phyloP scores from a whole-genome alignment of 2,797 vertebrate species.

The Rousettus madagascariensis region DNA sequence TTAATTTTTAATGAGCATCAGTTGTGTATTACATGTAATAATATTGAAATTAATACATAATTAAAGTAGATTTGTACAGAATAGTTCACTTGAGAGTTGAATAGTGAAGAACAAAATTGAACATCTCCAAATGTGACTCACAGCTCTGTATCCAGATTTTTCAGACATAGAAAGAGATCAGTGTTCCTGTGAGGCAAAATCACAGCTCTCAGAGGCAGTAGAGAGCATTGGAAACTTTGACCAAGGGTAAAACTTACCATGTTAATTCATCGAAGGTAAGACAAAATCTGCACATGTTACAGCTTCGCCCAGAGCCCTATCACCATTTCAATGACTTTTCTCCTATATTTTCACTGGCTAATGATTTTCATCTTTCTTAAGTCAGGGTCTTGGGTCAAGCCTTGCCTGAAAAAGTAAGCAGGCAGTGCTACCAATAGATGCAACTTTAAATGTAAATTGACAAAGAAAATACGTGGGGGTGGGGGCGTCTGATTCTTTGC shows the following conservation, averaged over 20 bases:
- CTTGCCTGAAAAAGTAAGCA: background rate
- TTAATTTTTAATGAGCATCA: constrained; percentile 79
- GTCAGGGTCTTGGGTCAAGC: background rate
- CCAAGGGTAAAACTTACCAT: background rate
- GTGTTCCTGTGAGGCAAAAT: constrained; percentile 10
- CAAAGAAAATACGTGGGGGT: background rate
- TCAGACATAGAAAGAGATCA: background rate
- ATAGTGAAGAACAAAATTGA: constrained; percentile 57
- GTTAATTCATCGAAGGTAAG: background rate
- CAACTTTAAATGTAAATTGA: background rate
- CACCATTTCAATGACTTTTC: background rate
- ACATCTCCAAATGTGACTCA: background rate
- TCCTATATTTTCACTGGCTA: background rate
- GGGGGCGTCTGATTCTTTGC: background rate
- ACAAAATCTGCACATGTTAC: background rate
- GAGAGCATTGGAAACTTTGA: background rate
- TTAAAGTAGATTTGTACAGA: constrained; percentile 75
- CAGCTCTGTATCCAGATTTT: constrained; percentile 43
- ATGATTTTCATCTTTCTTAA: background rate
- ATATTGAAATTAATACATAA: constrained; percentile 78
- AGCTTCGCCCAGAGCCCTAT: background rate
- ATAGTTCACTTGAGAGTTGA: constrained; percentile 75
- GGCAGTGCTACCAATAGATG: background rate
- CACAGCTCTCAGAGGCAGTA: background rate
- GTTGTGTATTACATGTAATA: constrained; percentile 68